Evolutionary conservation across 2,888 invertebrate species (phyloP).

Genomic region (Aleiodes testaceus): DNA sequence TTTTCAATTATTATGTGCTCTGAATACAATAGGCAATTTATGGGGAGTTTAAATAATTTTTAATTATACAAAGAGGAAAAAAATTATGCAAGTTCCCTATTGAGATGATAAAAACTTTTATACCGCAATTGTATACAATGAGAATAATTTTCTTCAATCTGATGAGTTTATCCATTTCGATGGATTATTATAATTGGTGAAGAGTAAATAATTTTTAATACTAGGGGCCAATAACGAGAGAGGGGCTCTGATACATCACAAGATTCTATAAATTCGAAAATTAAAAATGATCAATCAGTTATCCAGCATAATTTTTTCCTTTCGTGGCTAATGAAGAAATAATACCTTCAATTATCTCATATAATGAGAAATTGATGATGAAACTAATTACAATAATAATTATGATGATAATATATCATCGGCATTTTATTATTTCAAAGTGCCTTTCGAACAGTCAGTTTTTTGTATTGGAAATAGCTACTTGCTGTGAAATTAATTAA

Average conservation of each 20-base stretch:
- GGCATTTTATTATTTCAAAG: constrained; percentile 47
- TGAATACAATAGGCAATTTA: too few relatives aligned
- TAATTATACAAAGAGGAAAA: not conserved
- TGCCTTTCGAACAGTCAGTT: constrained; percentile 46
- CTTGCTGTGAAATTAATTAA: not conserved
- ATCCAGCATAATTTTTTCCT: not conserved
- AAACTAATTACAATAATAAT: not conserved
- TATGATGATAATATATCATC: constrained; percentile 25
- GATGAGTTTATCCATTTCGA: not conserved
- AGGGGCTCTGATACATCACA: constrained; percentile 50
- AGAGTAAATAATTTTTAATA: constrained; percentile 49
- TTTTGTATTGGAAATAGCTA: constrained; percentile 36
- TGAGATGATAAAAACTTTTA: constrained; percentile 25
- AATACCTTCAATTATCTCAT: not conserved
- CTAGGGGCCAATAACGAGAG: constrained; percentile 51
- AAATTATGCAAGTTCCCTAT: constrained; percentile 7
- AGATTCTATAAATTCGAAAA: constrained; percentile 47
- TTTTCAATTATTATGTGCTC: too few relatives aligned
- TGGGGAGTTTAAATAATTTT: too few relatives aligned
- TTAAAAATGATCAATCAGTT: not conserved
- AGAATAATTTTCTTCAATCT: constrained; percentile 13
- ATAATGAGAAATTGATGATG: not conserved
- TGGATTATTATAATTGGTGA: constrained; percentile 10
- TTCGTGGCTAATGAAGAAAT: not conserved
- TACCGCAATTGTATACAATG: constrained; percentile 27